Evolutionary conservation across 2,888 invertebrate species (phyloP).

Genomic region (Philopedon plagiatum): DNA sequence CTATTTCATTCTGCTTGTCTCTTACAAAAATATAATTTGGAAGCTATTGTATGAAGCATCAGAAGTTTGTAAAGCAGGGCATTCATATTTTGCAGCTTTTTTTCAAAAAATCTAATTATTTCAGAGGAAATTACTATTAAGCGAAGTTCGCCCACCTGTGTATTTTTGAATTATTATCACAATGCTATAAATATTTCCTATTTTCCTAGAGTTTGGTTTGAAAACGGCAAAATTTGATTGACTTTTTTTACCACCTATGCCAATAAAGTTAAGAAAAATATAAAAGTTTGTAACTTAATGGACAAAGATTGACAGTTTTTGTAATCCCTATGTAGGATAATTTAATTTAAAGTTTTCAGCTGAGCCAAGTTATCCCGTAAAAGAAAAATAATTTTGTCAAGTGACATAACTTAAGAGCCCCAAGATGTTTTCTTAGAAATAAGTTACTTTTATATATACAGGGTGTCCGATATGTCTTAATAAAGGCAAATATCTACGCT

Average conservation of each 20-base stretch:
- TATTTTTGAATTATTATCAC: no score
- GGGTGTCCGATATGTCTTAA: no score
- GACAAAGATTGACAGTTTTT: slow-evolving; percentile 24
- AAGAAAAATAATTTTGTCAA: slow-evolving; percentile 11
- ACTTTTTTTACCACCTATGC: slow-evolving; percentile 5
- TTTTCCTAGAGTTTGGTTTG: background rate
- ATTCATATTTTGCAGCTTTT: background rate
- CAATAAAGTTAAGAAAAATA: slow-evolving; percentile 2
- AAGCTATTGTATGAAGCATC: background rate
- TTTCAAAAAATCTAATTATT: no score
- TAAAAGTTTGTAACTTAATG: slow-evolving; percentile 12
- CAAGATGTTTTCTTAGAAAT: background rate
- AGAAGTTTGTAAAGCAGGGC: background rate
- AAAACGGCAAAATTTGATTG: background rate
- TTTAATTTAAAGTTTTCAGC: slow-evolving; percentile 30
- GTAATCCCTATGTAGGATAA: slow-evolving; percentile 19
- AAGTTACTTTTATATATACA: background rate
- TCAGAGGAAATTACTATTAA: no score
- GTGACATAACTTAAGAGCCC: background rate
- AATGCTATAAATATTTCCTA: no score
- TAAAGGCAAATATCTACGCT: no score
- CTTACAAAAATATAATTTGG: background rate
- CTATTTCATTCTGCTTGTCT: background rate
- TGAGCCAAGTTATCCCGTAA: slow-evolving; percentile 1
- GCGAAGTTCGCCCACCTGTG: no score